A percentile compares a stretch with the other conserved stretches of the same genome.
Evolutionary conservation across 2,797 vertebrate genomes (phyloP).

Genomic region (Amblyraja radiata): DNA sequence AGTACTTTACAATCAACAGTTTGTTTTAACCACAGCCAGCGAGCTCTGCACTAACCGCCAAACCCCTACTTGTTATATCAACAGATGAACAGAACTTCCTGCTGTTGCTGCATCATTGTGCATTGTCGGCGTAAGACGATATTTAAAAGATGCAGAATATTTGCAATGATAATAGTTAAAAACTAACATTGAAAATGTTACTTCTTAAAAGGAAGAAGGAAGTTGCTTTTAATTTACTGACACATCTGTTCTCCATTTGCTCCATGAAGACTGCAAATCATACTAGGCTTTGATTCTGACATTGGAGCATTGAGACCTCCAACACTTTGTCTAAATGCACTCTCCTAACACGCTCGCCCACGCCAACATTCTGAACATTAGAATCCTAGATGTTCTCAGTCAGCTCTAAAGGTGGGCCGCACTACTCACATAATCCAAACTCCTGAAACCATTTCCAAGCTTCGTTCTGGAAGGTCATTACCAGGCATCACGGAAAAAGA

Average conservation of each 20-base stretch:
- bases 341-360: no score
- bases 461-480: no score
- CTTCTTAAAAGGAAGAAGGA: neutral
- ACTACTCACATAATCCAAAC: no score
- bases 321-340: no score
- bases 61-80: neutral
- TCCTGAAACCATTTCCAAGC: no score
- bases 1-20: neutral
- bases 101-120: neutral
- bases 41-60: neutral
- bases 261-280: neutral
- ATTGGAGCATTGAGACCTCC: neutral
- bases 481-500: no score
- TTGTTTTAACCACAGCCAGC: slow-evolving; percentile 11
- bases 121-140: neutral
- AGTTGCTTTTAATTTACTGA: neutral
- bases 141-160: neutral
- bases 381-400: neutral
- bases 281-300: neutral
- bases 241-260: neutral
- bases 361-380: no score
- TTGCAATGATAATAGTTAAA: neutral
- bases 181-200: neutral
- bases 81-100: neutral
- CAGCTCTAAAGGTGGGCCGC: neutral